Evolutionary conservation across 92 coral and sea anemone species (phyloP).

Genomic region (Micromussa lordhowensis): DNA sequence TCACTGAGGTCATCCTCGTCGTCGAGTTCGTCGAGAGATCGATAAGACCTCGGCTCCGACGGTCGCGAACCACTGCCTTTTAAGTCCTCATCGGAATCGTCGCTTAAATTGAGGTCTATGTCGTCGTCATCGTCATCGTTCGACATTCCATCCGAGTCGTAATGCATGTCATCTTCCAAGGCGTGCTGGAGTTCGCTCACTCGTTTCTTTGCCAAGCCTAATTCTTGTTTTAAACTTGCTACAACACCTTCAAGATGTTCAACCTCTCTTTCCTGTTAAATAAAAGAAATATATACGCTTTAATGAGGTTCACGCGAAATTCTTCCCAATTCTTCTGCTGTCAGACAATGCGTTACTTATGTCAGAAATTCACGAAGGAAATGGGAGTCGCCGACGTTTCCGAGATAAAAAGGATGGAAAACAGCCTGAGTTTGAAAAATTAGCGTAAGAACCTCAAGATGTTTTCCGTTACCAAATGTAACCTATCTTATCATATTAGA

Average conservation of each 20-base stretch:
- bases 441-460: too few relatives aligned
- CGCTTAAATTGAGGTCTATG: conserved; percentile 54
- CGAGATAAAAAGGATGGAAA: too few relatives aligned
- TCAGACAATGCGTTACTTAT: neutral
- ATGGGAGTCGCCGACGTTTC: neutral
- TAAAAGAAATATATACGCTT: neutral
- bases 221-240: conserved; percentile 87
- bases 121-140: conserved; percentile 78
- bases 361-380: neutral
- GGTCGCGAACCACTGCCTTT: conserved; percentile 75
- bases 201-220: conserved; percentile 86
- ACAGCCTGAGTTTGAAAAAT: too few relatives aligned
- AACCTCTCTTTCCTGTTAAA: conserved; percentile 81
- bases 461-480: too few relatives aligned
- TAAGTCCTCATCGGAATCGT: conserved; percentile 60
- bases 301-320: neutral
- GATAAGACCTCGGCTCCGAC: conserved; percentile 97
- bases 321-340: too few relatives aligned
- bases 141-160: conserved; percentile 85
- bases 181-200: conserved; percentile 93
- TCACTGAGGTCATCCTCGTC: conserved; percentile 74
- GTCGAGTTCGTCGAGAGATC: conserved; percentile 91
- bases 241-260: conserved; percentile 83
- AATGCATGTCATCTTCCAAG: conserved; percentile 89
- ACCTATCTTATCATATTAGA: too few relatives aligned